A percentile compares a stretch with the other conserved stretches of the same genome.
Evolutionary conservation across 2,113 vertebrate species (phyloP).

Genomic region (Stegostoma tigrinum): DNA sequence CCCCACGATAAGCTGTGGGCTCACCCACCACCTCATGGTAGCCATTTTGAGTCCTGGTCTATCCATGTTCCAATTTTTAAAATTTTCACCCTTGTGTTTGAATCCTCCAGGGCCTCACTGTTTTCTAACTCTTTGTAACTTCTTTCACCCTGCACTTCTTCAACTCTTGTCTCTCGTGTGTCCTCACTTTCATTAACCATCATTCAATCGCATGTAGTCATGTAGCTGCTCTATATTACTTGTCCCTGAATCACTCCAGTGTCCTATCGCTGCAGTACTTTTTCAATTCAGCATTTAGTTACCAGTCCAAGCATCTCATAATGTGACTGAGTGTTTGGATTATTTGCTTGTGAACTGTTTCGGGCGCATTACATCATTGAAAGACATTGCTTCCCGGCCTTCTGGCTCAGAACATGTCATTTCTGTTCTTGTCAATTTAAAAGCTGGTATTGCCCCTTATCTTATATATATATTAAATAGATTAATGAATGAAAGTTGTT

Average conservation of each 20-base stretch:
- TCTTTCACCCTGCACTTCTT: not conserved
- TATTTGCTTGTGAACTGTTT: not conserved
- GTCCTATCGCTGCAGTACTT: too few relatives aligned
- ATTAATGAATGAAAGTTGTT: not conserved
- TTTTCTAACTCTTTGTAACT: not conserved
- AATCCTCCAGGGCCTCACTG: not conserved
- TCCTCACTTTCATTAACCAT: not conserved
- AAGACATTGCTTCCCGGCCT: too few relatives aligned
- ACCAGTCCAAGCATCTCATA: not conserved
- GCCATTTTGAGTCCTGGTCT: not conserved
- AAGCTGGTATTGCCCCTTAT: too few relatives aligned
- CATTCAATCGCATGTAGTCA: not conserved
- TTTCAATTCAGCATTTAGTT: not conserved
- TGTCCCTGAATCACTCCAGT: not conserved
- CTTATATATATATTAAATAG: too few relatives aligned
- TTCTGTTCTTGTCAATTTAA: too few relatives aligned
- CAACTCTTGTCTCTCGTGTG: not conserved
- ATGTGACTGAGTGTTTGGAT: not conserved
- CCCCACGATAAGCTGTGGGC: not conserved
- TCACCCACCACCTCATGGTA: not conserved
- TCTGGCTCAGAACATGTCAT: too few relatives aligned
- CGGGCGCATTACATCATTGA: not conserved
- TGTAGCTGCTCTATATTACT: not conserved
- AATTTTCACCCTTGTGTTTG: not conserved
- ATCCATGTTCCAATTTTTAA: not conserved